Conservation (phyloP, 2,888 invertebrate species). For the Plebejus argus region DNA sequence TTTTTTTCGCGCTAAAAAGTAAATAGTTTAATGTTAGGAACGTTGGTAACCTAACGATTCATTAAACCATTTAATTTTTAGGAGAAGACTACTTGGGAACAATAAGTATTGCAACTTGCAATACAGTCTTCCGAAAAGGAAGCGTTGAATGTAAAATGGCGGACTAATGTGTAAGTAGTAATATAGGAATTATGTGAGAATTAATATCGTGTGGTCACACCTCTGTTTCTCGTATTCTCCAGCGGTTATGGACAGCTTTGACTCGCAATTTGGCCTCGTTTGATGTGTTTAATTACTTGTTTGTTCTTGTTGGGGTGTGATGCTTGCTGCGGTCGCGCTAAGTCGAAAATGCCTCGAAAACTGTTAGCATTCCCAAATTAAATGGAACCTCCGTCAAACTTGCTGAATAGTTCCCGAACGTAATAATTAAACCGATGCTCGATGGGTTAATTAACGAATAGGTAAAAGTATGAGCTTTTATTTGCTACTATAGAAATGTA, state of each 20-base stretch:
- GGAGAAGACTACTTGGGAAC: too few species aligned
- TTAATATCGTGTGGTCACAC: constrained; percentile 30
- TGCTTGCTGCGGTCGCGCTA: constrained; percentile 73
- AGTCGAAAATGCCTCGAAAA: constrained; percentile 73
- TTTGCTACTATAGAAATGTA: background rate
- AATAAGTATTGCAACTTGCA: background rate
- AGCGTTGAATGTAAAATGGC: background rate
- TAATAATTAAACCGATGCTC: constrained; percentile 63
- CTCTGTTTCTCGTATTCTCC: constrained; percentile 33
- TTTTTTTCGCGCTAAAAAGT: too few species aligned
- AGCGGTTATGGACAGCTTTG: constrained; percentile 52
- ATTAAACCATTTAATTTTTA: too few species aligned
- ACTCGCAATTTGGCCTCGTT: constrained; percentile 73
- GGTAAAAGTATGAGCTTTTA: background rate
- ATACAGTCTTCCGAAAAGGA: background rate
- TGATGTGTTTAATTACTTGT: constrained; percentile 81
- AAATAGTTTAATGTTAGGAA: too few species aligned
- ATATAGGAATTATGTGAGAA: constrained; percentile 5
- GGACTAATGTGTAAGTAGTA: background rate
- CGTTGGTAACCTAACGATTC: too few species aligned
- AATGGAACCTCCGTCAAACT: constrained; percentile 78
- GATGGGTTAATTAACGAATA: constrained; percentile 35
- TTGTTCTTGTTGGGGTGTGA: constrained; percentile 71
- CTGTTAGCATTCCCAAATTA: constrained; percentile 75
- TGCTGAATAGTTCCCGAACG: constrained; percentile 70